Evolutionary conservation across 2,888 invertebrate species (phyloP).

Genomic region (Trichacis sp.): DNA sequence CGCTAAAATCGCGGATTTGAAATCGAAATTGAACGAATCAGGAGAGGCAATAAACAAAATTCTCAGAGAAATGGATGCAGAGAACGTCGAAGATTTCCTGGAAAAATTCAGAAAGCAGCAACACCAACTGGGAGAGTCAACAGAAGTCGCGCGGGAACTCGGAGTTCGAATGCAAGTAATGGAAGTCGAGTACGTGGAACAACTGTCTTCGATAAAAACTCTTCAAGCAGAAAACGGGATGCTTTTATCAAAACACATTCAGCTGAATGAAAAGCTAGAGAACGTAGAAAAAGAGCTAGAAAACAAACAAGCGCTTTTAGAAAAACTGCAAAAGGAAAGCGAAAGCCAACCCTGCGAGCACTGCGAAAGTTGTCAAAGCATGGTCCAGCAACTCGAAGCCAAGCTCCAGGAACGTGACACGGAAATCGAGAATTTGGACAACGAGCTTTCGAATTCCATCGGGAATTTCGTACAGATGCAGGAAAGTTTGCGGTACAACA

Average conservation of each 20-base stretch:
- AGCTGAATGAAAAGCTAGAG: conserved; percentile 67
- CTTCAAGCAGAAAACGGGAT: conserved; percentile 59
- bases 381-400: conserved; percentile 72
- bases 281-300: conserved; percentile 59
- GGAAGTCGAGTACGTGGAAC: conserved; percentile 61
- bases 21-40: conserved; percentile 35
- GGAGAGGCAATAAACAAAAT: conserved; percentile 45
- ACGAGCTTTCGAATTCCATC: conserved; percentile 76
- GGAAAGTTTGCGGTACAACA: conserved; percentile 75
- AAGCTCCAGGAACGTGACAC: conserved; percentile 82
- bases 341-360: conserved; percentile 45
- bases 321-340: conserved; percentile 46
- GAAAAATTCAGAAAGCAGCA: conserved; percentile 48
- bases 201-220: conserved; percentile 57
- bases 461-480: conserved; percentile 76
- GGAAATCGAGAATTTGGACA: conserved; percentile 80
- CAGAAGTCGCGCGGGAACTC: conserved; percentile 63
- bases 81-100: conserved; percentile 35
- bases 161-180: conserved; percentile 65
- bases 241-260: conserved; percentile 58
- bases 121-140: conserved; percentile 56
- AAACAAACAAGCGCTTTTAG: conserved; percentile 53
- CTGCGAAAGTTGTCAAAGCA: conserved; percentile 56
- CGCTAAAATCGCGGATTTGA: conserved; percentile 26
- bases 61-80: conserved; percentile 46